Base-by-base conservation (phyloP, 2,113 vertebrate species). In the Erpornis zantholeuca region DNA sequence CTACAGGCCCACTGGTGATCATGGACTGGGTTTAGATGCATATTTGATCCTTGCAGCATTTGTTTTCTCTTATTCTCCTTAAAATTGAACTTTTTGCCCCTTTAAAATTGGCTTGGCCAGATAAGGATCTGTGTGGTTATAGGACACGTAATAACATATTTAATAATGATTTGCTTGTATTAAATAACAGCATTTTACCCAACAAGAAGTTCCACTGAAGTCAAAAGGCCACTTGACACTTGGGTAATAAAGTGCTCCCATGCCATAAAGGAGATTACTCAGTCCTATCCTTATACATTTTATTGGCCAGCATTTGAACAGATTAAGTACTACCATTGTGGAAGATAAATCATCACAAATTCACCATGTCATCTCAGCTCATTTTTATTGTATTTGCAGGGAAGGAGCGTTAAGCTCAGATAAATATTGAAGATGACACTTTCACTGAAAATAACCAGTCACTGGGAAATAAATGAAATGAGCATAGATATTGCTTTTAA, bases 371-470 rank as follows among this genome's bases (percentile, higher is more conserved):
- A 71, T 54, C 80, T 90, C 84, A 88, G 76, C 68, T 88, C 52
- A 83, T 96, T 96, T 96, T 95, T 95, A 96, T 63, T 73, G 79
- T 81, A 85, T 88, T 94, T 95, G 29, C 54, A 44, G 47, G 52
- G 56, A 96, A 92, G 59, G 9, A 93, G 68, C 42, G 96, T 90
- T 93, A 96, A 88, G 52, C 61, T 90, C 50, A 85, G 90, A 82
- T 96, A 95, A 96, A 90, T 96, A 94, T 75, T 80, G 76, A 94
- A 86, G 90, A 95, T 71, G 93, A 93, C 82, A 80, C 54, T 95
- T 90, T 76, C 66, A 57, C 75, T 95, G 94, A 88, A 91, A 92
- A 96, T 88, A 95, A 83, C 56, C 63, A 93, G 90, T 83, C 56
- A 52, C 71, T 73, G 59, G 78, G 68, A 96, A 93, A 96, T 90